Evolutionary conservation across 2,888 invertebrate species (phyloP), one percentile per base, ranked within the genome.

Genomic region (Mesorhabditis spiculigera): DNA sequence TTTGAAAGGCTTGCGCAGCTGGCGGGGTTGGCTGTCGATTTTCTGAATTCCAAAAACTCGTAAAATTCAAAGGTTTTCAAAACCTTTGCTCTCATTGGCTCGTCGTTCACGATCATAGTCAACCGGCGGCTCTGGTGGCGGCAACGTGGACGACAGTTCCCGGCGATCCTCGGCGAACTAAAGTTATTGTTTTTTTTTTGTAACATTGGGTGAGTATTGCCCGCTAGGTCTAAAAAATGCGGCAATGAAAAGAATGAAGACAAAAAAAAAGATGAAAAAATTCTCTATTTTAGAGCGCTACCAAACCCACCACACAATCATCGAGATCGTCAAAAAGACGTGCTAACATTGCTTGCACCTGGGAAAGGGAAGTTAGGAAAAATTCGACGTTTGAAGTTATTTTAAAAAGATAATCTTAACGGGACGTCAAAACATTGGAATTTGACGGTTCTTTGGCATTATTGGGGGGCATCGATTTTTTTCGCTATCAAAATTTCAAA

Each of bases 101-200:
- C 16, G 28, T 68, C 71, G 4, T 43, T 65, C 45, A 62, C 63
- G 64, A 45, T 80, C 77, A 68, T 86, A 86, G 71, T 86, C 86
- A 13, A 83, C 78, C 44, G 85, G 85, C 43, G 86, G 86, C 70
- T 86, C 86, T 16, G 86, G 86, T 42, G 86, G 85, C 45, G 85
- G 84, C n/a, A 68, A 70, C 65, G 63, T 68, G n/a, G 62, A 68
- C 63, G 58, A 10, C 8, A 50, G 58, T n/a, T 50, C 58, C n/a
- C 58, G 58, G 8, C n/a, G 8, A n/a, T 50, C 58, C n/a, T 50
- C 58, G 1, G 58, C 58, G 3, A 50, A 50, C 58, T 50, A 50
- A 50, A 50, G 8, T n/a, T 13, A 50, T 50, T 13, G n/a, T 2
- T 13, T 50, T 13, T 50, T 50, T 50, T 13, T 1, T 2, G 8